A percentile compares a stretch with the other conserved stretches of the same genome.
Evolutionary conservation across 2,888 invertebrate species (phyloP).

Genomic region (Acholoe squamosa): DNA sequence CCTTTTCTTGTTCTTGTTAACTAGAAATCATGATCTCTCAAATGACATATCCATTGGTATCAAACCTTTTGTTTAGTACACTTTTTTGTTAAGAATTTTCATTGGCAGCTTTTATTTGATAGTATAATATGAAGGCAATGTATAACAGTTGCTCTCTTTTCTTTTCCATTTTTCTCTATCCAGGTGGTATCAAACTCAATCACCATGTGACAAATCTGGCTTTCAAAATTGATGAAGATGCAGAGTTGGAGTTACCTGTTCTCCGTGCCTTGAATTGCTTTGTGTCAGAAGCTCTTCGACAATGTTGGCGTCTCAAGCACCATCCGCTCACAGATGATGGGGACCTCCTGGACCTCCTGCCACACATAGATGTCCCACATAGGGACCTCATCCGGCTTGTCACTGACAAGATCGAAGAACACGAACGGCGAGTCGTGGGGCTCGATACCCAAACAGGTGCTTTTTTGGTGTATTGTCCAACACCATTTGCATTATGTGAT

Average conservation of each 20-base stretch:
- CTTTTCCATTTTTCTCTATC: too few species aligned
- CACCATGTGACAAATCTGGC: constrained; percentile 59
- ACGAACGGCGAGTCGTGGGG: constrained; percentile 69
- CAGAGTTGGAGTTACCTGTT: constrained; percentile 67
- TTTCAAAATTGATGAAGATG: constrained; percentile 60
- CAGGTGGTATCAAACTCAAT: constrained; percentile 65
- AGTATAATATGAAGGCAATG: too few species aligned
- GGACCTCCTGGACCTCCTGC: constrained; percentile 66
- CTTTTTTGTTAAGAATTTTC: too few species aligned
- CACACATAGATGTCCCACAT: constrained; percentile 66
- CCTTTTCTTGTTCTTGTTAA: too few species aligned
- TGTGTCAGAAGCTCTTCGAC: constrained; percentile 67
- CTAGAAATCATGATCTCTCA: too few species aligned
- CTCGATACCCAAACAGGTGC: constrained; percentile 67
- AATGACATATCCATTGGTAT: too few species aligned
- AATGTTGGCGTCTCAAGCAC: constrained; percentile 71
- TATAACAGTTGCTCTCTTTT: too few species aligned
- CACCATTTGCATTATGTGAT: constrained; percentile 68
- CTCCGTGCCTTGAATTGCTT: constrained; percentile 65
- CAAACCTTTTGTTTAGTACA: too few species aligned
- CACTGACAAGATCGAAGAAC: constrained; percentile 67
- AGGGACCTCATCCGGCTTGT: constrained; percentile 66
- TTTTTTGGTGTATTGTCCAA: constrained; percentile 71
- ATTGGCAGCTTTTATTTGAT: too few species aligned
- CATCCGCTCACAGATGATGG: constrained; percentile 68